Conservation (phyloP, 2,888 invertebrate species). For the Caradrina clavipalpis region DNA sequence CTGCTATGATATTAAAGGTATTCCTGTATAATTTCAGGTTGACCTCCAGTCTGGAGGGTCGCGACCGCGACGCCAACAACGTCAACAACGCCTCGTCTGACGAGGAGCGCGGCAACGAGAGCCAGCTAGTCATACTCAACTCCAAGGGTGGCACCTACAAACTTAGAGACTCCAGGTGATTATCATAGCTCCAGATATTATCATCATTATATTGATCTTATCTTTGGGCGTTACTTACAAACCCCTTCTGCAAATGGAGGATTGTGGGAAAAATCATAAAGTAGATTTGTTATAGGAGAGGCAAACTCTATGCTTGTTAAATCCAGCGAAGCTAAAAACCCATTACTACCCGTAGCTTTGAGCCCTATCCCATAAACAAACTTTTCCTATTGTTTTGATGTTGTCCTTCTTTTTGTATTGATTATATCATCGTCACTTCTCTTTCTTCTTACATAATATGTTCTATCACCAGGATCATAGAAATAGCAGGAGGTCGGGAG, state of each 20-base stretch:
- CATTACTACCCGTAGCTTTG: not conserved
- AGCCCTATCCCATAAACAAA: not conserved
- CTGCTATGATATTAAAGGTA: not conserved
- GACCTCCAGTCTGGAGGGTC: conserved; percentile 87
- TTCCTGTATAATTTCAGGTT: conserved; percentile 74
- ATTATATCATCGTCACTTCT: not conserved
- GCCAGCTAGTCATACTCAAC: conserved; percentile 86
- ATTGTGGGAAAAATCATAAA: no score
- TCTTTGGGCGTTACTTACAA: no score
- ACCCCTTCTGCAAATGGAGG: no score
- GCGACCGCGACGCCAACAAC: conserved; percentile 86
- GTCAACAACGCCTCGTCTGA: conserved; percentile 87
- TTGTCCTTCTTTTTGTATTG: not conserved
- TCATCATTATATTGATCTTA: no score
- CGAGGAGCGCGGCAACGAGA: conserved; percentile 82
- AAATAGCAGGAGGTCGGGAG: conserved; percentile 96
- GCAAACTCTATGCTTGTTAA: no score
- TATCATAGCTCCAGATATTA: not conserved
- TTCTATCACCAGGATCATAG: conserved; percentile 85
- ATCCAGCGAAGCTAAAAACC: not conserved
- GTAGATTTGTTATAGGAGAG: no score
- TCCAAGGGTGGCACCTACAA: conserved; percentile 92
- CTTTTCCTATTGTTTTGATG: not conserved
- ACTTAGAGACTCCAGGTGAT: conserved; percentile 94
- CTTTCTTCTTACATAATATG: not conserved